Conservation (phyloP, 37 sponge, comb jelly and placozoan species). For the Petrosia ficiformis region DNA sequence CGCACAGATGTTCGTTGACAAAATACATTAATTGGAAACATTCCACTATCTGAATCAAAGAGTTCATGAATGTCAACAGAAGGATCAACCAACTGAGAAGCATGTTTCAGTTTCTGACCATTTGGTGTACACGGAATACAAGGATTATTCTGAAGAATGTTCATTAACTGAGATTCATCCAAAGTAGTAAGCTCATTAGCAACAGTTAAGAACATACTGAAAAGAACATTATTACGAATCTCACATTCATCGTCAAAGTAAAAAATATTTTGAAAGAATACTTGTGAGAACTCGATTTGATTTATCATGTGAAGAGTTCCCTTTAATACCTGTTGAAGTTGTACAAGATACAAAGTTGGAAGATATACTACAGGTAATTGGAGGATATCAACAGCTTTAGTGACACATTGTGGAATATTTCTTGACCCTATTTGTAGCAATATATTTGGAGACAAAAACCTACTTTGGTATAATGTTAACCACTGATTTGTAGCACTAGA, state of each 20-base stretch:
- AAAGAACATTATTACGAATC: constrained; percentile 6
- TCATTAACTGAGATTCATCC: neutral
- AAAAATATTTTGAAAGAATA: neutral
- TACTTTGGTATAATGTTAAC: constrained; percentile 13
- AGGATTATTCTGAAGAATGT: neutral
- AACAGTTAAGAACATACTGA: neutral
- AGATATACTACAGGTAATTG: constrained; percentile 27
- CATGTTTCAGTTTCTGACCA: constrained; percentile 17
- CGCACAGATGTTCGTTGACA: neutral
- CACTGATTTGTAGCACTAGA: constrained; percentile 4
- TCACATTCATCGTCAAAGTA: neutral
- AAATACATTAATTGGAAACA: constrained; percentile 37
- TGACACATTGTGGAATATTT: constrained; percentile 6
- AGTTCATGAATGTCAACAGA: constrained; percentile 13
- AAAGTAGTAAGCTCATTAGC: neutral
- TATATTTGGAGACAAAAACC: constrained; percentile 14
- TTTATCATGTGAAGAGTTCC: neutral
- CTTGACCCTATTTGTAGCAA: neutral
- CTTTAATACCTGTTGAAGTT: neutral
- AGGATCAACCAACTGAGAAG: constrained; percentile 27
- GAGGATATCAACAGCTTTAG: neutral
- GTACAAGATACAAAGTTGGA: neutral
- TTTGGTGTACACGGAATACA: constrained; percentile 61
- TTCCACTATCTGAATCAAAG: constrained; percentile 22
- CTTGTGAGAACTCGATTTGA: neutral